Conservation (phyloP, 2,113 vertebrate species). For the Mionectes macconnelli region DNA sequence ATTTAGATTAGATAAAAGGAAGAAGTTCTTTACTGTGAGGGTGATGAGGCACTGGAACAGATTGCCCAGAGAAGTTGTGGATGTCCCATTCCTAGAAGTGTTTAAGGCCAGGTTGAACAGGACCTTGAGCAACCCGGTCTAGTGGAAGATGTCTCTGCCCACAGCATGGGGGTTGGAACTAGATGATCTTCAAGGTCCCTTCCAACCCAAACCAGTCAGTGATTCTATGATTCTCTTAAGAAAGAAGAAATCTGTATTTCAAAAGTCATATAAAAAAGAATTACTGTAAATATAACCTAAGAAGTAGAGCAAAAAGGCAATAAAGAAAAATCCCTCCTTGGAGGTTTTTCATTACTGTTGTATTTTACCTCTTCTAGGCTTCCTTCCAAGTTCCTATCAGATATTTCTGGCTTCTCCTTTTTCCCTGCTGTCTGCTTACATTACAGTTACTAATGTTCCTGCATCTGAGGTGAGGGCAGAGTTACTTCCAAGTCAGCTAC, state of each 20-base stretch:
- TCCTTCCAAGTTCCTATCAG: slow-evolving; percentile 19
- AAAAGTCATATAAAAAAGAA: neutral
- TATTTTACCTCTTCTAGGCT: neutral
- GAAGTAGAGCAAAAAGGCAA: neutral
- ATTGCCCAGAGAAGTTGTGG: neutral
- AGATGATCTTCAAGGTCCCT: neutral
- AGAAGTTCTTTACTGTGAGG: neutral
- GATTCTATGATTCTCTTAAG: neutral
- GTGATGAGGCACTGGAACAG: neutral
- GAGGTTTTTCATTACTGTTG: neutral
- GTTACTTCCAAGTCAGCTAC: neutral
- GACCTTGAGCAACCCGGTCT: neutral
- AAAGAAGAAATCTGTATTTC: neutral
- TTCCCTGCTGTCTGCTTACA: neutral
- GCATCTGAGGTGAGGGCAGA: neutral
- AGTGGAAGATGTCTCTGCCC: neutral
- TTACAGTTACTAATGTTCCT: neutral
- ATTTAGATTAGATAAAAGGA: neutral
- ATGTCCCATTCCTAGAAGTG: neutral
- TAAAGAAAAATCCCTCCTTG: slow-evolving; percentile 6
- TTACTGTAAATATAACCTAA: neutral
- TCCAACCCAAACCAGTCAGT: neutral
- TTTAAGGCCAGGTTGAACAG: neutral
- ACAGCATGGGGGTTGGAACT: neutral
- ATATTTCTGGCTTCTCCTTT: neutral